Conservation (phyloP, 2,113 vertebrate species). For the Raja brachyura region DNA sequence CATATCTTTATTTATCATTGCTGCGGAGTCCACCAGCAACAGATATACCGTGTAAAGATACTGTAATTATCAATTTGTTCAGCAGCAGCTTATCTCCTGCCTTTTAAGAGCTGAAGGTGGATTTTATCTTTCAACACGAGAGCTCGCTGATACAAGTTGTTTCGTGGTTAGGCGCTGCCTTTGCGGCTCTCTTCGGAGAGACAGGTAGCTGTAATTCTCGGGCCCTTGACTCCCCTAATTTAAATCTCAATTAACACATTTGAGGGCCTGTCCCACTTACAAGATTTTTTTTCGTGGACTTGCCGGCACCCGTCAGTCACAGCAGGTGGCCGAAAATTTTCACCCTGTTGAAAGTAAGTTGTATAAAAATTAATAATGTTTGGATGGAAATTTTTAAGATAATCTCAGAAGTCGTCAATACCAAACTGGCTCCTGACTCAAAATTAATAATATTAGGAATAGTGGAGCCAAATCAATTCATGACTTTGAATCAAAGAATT, state of each 20-base stretch:
- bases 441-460: no score
- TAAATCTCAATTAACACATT: not conserved
- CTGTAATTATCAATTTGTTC: constrained; percentile 15
- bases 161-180: not conserved
- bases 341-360: no score
- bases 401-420: no score
- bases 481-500: no score
- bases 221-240: not conserved
- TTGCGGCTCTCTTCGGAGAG: not conserved
- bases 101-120: constrained; percentile 33
- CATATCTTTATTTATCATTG: constrained; percentile 12
- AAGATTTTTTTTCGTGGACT: no score
- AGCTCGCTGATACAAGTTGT: constrained; percentile 20
- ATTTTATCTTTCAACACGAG: not conserved
- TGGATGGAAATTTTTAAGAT: no score
- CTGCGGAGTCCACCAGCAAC: constrained; percentile 21
- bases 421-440: no score
- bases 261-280: no score
- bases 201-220: not conserved
- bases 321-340: no score
- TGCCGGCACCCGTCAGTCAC: no score
- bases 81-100: constrained; percentile 17
- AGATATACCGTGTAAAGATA: constrained; percentile 30
- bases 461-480: no score
- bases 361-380: no score